A percentile compares a stretch with the other conserved stretches of the same genome.
These are phyloP conservation scores for Agrotis clavis DNA, from an alignment of 2,888 invertebrate genomes.

Conservation along the genomic window DNA sequence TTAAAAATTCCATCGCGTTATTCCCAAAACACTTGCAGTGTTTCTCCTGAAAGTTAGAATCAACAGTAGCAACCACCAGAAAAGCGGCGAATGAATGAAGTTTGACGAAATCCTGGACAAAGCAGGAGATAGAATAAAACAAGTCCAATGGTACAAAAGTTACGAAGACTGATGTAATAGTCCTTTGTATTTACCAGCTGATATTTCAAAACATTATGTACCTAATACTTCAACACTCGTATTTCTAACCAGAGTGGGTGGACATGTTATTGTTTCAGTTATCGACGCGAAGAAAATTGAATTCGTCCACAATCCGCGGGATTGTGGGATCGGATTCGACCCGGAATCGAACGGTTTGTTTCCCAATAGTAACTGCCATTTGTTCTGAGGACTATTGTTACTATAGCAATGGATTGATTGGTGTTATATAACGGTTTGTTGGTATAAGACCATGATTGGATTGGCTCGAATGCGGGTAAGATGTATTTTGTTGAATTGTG, in stretches of 20 bases:
- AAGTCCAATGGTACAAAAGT: too few species aligned
- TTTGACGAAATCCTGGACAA: too few species aligned
- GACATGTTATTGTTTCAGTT: constrained; percentile 81
- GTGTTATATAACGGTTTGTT: constrained; percentile 56
- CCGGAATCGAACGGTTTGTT: constrained; percentile 82
- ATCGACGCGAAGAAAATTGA: constrained; percentile 87
- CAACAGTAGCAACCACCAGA: too few species aligned
- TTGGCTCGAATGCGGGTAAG: constrained; percentile 29
- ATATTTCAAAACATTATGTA: constrained; percentile 37
- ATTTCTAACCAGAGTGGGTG: constrained; percentile 51
- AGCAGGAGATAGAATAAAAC: too few species aligned
- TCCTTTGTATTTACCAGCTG: neutral
- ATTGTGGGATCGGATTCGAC: constrained; percentile 79
- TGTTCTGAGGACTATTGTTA: constrained; percentile 70
- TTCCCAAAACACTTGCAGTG: too few species aligned
- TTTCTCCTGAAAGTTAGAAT: too few species aligned
- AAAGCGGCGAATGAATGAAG: too few species aligned
- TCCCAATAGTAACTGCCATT: constrained; percentile 76
- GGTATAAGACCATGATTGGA: constrained; percentile 52
- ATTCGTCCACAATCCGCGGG: constrained; percentile 87
- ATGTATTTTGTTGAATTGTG: constrained; percentile 31
- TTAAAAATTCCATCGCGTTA: too few species aligned
- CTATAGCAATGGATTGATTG: constrained; percentile 65
- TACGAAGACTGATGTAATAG: neutral
- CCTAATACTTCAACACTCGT: constrained; percentile 45